These are phyloP conservation scores for Bemisia tabaci DNA, from an alignment of 1,140 invertebrate genomes.

Conservation along the genomic window DNA sequence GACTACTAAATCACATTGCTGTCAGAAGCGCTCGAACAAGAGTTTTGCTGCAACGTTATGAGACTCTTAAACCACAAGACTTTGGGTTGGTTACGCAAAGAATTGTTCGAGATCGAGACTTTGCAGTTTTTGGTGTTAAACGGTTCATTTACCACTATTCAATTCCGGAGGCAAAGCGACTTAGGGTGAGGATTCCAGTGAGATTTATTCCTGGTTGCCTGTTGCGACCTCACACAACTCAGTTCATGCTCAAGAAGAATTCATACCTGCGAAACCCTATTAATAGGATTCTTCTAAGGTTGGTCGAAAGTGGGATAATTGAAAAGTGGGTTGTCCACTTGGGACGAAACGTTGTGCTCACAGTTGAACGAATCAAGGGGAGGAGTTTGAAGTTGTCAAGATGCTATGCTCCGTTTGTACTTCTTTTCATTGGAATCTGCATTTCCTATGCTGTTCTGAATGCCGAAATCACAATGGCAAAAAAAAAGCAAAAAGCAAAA, in stretches of 20 bases:
- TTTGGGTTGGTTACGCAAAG: constrained; percentile 15
- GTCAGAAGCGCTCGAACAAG: constrained; percentile 7
- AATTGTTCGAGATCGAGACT: constrained; percentile 14
- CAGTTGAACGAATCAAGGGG: constrained; percentile 15
- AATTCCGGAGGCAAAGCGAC: constrained; percentile 12
- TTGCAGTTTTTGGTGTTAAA: constrained; percentile 19
- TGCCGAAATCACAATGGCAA: constrained; percentile 5
- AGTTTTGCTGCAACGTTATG: constrained; percentile 13
- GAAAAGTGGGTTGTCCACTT: constrained; percentile 16
- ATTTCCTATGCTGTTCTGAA: constrained; percentile 3
- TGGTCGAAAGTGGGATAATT: constrained; percentile 18
- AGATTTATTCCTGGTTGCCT: constrained; percentile 19
- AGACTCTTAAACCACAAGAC: constrained; percentile 11
- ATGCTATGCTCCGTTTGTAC: constrained; percentile 12
- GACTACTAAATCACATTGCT: constrained; percentile 14
- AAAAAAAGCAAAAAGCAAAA: not conserved
- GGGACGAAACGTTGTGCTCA: constrained; percentile 14
- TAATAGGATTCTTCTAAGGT: constrained; percentile 13
- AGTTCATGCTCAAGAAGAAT: constrained; percentile 16
- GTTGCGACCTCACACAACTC: constrained; percentile 18
- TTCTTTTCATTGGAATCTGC: constrained; percentile 8
- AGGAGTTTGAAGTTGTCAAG: constrained; percentile 4
- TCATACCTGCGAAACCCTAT: constrained; percentile 16
- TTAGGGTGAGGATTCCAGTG: constrained; percentile 19
- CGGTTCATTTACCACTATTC: constrained; percentile 17